Conservation (phyloP, 2,888 invertebrate species). For the Stenichneumon culpator region DNA sequence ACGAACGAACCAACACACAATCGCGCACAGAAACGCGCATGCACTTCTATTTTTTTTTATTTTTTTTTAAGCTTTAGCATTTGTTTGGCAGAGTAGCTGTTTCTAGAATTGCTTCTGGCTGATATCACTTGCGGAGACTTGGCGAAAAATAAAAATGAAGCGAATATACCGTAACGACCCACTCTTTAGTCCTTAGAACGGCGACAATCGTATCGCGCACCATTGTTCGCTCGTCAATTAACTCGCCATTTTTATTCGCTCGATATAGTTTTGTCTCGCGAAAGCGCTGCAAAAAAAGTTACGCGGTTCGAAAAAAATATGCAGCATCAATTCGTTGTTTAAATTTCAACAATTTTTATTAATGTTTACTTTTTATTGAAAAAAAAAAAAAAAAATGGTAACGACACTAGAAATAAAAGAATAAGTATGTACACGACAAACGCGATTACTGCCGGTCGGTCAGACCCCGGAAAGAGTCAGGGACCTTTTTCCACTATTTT, state of each 20-base stretch:
- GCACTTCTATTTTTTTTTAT: conserved; percentile 12
- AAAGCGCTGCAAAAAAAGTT: background rate
- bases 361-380: background rate
- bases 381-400: background rate
- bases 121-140: background rate
- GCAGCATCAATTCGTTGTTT: background rate
- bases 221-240: background rate
- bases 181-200: background rate
- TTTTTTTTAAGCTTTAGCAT: conserved; percentile 4
- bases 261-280: background rate
- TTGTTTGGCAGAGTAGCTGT: conserved; percentile 3
- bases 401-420: background rate
- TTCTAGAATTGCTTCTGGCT: background rate
- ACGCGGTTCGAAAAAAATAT: background rate
- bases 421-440: background rate
- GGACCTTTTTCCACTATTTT: background rate
- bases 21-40: conserved; percentile 24
- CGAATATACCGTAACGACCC: background rate
- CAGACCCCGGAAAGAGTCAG: background rate
- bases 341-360: background rate
- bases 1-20: conserved; percentile 42
- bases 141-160: background rate
- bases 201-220: background rate
- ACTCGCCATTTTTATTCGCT: background rate
- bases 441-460: too few species aligned